Conservation (phyloP, 1,140 invertebrate genomes). For the Achroia grisella region DNA sequence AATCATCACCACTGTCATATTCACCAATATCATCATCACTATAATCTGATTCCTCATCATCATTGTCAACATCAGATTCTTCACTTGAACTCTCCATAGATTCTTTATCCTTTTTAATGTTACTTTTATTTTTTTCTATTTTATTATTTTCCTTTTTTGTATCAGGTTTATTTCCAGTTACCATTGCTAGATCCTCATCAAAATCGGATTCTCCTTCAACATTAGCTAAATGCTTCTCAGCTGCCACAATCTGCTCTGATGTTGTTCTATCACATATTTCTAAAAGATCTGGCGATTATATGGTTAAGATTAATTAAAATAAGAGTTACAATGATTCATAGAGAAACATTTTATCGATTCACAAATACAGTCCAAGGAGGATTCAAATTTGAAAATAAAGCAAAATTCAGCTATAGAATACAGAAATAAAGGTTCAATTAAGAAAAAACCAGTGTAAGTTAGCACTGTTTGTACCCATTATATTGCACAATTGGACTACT, state of each 20-base stretch:
- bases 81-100: slow-evolving; percentile 29
- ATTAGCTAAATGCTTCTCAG: slow-evolving; percentile 78
- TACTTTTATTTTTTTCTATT: slow-evolving; percentile 11
- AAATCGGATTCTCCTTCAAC: slow-evolving; percentile 77
- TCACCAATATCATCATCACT: slow-evolving; percentile 22
- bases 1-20: slow-evolving; percentile 31
- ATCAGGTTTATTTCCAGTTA: slow-evolving; percentile 56
- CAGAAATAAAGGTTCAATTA: too few species aligned
- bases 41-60: slow-evolving; percentile 3
- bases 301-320: too few species aligned
- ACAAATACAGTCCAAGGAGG: too few species aligned
- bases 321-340: too few species aligned
- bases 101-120: slow-evolving; percentile 18
- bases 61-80: slow-evolving; percentile 6
- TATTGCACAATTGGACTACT: too few species aligned
- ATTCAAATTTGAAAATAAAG: too few species aligned
- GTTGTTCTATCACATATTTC: slow-evolving; percentile 86
- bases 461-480: too few species aligned
- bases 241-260: slow-evolving; percentile 76
- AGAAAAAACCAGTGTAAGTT: too few species aligned
- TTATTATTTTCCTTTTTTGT: slow-evolving; percentile 37
- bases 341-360: too few species aligned
- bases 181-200: slow-evolving; percentile 76
- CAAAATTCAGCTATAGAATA: too few species aligned
- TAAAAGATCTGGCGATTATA: slow-evolving; percentile 76